A percentile compares a stretch with the other conserved stretches of the same genome.
These are phyloP conservation scores for Stomorhina lunata DNA, from an alignment of 2,888 invertebrate genomes.

Conservation along the genomic window DNA sequence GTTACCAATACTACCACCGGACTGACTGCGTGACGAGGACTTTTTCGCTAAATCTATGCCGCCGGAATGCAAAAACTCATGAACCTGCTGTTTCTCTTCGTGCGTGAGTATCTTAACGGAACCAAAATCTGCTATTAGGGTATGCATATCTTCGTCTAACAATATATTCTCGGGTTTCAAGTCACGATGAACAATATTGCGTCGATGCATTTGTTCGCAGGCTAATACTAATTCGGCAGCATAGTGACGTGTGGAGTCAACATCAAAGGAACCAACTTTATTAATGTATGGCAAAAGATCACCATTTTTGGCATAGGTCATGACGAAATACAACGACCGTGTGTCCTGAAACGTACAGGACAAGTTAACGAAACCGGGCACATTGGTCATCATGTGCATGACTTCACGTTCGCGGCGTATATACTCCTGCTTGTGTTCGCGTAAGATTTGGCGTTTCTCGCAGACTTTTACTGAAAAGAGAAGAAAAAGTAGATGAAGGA, in stretches of 20 bases:
- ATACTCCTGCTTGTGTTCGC: constrained; percentile 95
- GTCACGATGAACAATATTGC: constrained; percentile 96
- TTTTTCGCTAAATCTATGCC: constrained; percentile 66
- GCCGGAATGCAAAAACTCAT: constrained; percentile 62
- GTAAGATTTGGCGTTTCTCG: constrained; percentile 95
- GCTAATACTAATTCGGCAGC: constrained; percentile 95
- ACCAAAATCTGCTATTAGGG: constrained; percentile 98
- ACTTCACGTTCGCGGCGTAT: constrained; percentile 97
- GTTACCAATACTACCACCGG: constrained; percentile 49
- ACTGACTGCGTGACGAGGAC: constrained; percentile 54
- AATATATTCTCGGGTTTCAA: constrained; percentile 98
- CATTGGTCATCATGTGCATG: constrained; percentile 89
- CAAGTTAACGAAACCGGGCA: constrained; percentile 94
- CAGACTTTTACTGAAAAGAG: constrained; percentile 94
- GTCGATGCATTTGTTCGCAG: constrained; percentile 93
- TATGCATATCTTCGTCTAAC: constrained; percentile 96
- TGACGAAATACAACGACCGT: constrained; percentile 95
- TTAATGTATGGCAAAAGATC: constrained; percentile 96
- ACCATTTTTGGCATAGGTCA: constrained; percentile 96
- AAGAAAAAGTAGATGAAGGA: background rate
- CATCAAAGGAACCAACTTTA: constrained; percentile 93
- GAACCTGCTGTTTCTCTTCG: constrained; percentile 66
- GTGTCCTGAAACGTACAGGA: constrained; percentile 98
- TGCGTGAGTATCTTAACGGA: constrained; percentile 90
- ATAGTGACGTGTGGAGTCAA: constrained; percentile 95